Base-by-base conservation (phyloP, 2,113 vertebrate genomes). In the Alaudala cheleensis region DNA sequence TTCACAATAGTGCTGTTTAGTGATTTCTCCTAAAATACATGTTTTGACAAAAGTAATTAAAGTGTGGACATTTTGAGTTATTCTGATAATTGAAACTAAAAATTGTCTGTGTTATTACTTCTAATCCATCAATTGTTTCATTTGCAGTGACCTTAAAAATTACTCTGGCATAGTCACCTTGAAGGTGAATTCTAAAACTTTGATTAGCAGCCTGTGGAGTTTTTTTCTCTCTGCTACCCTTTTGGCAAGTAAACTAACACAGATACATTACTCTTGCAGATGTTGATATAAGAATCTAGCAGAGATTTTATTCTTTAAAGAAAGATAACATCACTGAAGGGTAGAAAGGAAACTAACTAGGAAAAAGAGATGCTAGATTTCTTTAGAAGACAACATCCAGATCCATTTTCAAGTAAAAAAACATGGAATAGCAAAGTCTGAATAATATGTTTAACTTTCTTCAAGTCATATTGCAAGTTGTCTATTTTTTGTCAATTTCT, bases 41-140 rank as follows among this genome's bases (percentile, higher is more conserved):
- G 47, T 91, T 95, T 97, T 97, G 95, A 95, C 91, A 92, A 96
- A 97, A 91, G 65, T 92, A 96, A 97, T 98, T 97, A 97, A 96
- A 92, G 69, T 81, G 69, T 86, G 74, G 96, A 97, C 74, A 65
- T 96, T 97, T 93, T 96, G 96, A 97, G 90, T 96, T 97, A 97
- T 97, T 97, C 81, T 87, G 79, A 93, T 96, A 92, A 89, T 93
- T 97, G 92, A 96, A 97, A 94, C 49, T 71, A 93, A 94, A 96
- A 50, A 90, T 84, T 96, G 78, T 94, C 88, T 95, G 24, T 0
- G 0, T 95, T 97, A 90, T 73, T 77, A 20, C 31, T 86, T 88
- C 66, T 93, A 84, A 96, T 97, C 61, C 82, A 95, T 97, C 96
- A 97, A 10, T 40, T 47, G 66, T 91, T 97, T 81, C 64, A 80